Evolutionary conservation across 2,888 invertebrate species (phyloP), one percentile per base, ranked within the genome.

Genomic region (Chrysina gloriosa): DNA sequence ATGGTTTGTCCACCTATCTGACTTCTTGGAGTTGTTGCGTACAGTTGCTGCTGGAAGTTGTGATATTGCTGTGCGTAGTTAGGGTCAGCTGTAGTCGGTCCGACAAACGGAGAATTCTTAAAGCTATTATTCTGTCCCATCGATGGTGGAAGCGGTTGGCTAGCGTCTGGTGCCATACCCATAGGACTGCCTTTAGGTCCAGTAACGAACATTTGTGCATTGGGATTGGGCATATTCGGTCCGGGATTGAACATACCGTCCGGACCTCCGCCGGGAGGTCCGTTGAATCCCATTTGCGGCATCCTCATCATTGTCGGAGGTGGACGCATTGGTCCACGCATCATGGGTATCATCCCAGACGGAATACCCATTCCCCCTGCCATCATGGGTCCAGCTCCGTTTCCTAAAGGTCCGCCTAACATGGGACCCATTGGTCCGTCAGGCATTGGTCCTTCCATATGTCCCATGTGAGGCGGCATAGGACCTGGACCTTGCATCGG

Each of bases 11-110:
- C 83, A 68, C 83, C 83, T 80, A 84, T 84, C 75, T 89, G 88
- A 80, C 88, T 89, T 74, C 92, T 86, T 39, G 92, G 91, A 73
- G 90, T 90, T 54, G 96, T 96, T 70, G 96, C 96, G 84, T 96
- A 96, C 75, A 96, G 85, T 84, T 96, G 96, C 83, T 96, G 96
- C 81, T 96, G 96, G 86, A 96, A 96, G 85, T 96, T 94, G 84
- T 96, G 96, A 86, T 93, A 96, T 87, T 96, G 96, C 83, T 95
- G 95, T 79, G 95, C 96, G 85, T 96, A 96, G 82, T 94, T 94
- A 9, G 96, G 93, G 84, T 96, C 96, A 50, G 92, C 91, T 68
- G 95, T 93, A 25, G 91, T 92, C 5, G 94, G 94, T 25, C 93
- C 93, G 67, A 93, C 91, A 81, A 94, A 95, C 74, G 93, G 92